phyloP scores from a whole-genome alignment of 1,140 invertebrate genomes.

The Mactra quadrangularis region DNA sequence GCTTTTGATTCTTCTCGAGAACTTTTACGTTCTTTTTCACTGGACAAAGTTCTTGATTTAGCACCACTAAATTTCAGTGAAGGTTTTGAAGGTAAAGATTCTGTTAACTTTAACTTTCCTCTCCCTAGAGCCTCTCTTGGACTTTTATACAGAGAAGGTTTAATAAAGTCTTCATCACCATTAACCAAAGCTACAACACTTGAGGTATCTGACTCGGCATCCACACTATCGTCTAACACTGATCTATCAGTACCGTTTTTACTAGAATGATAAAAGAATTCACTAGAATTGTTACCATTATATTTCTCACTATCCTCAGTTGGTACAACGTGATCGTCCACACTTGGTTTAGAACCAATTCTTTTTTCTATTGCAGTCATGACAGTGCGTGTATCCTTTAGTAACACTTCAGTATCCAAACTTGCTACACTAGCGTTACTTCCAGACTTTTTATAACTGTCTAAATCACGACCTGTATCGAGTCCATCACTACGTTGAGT shows the following conservation, averaged over 20 bases:
- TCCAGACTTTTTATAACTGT: slow-evolving; percentile 32
- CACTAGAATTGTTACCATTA: slow-evolving; percentile 8
- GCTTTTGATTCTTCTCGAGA: slow-evolving; percentile 59
- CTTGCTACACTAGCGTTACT: slow-evolving; percentile 68
- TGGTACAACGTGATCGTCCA: background rate
- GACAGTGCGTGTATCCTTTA: slow-evolving; percentile 85
- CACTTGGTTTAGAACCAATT: slow-evolving; percentile 68
- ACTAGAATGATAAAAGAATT: background rate
- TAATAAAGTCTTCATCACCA: slow-evolving; percentile 75
- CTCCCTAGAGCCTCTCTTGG: slow-evolving; percentile 74
- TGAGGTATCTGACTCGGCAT: slow-evolving; percentile 73
- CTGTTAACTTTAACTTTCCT: slow-evolving; percentile 59
- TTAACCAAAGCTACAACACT: slow-evolving; percentile 77
- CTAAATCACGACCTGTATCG: slow-evolving; percentile 24
- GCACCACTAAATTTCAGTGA: slow-evolving; percentile 54
- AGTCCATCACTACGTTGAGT: slow-evolving; percentile 66
- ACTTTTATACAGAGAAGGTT: slow-evolving; percentile 74
- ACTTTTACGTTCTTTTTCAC: slow-evolving; percentile 41
- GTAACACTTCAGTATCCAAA: slow-evolving; percentile 85
- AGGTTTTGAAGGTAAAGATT: slow-evolving; percentile 65
- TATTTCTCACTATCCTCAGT: slow-evolving; percentile 47
- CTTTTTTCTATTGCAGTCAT: slow-evolving; percentile 85
- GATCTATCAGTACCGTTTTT: slow-evolving; percentile 25
- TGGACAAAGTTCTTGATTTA: slow-evolving; percentile 18
- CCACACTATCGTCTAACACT: slow-evolving; percentile 50